A percentile compares a stretch with the other conserved stretches of the same genome.
Evolutionary conservation across 2,888 invertebrate genomes (phyloP).

Genomic region (Drosophila seclusa): DNA sequence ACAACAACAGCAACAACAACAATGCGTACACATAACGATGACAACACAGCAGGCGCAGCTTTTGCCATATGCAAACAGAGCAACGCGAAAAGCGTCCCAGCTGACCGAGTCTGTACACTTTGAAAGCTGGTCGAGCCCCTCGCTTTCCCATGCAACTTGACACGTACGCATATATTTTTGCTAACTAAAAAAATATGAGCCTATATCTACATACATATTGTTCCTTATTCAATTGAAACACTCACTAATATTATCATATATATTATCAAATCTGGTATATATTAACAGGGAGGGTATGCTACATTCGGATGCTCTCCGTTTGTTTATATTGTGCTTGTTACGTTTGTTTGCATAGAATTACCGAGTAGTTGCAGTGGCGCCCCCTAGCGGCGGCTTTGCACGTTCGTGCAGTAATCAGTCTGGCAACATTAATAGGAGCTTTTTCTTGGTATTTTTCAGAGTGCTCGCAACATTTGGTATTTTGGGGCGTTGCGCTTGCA

Average conservation of each 20-base stretch:
- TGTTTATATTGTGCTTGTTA: slow-evolving; percentile 3
- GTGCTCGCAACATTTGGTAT: slow-evolving; percentile 35
- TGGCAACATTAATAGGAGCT: slow-evolving; percentile 33
- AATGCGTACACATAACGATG: slow-evolving; percentile 61
- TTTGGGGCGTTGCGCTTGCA: slow-evolving; percentile 58
- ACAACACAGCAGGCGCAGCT: slow-evolving; percentile 55
- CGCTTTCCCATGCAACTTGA: background rate
- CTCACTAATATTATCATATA: background rate
- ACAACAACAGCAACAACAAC: slow-evolving; percentile 30
- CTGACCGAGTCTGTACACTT: slow-evolving; percentile 40
- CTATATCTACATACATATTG: background rate
- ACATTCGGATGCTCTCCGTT: background rate
- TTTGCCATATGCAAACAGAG: slow-evolving; percentile 46
- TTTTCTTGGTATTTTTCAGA: slow-evolving; percentile 20
- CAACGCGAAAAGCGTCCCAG: slow-evolving; percentile 44
- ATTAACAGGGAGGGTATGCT: slow-evolving; percentile 4
- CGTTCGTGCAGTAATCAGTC: background rate
- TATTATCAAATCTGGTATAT: background rate
- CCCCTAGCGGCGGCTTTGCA: slow-evolving; percentile 28
- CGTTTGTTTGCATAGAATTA: slow-evolving; percentile 18
- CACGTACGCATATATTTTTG: background rate
- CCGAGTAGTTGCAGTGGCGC: slow-evolving; percentile 13
- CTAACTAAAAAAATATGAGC: background rate
- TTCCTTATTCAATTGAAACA: background rate
- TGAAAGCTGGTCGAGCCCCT: background rate